A percentile compares a stretch with the other conserved stretches of the same genome.
Conservation (phyloP, 1,140 invertebrate species). For the Drosophila navojoa region DNA sequence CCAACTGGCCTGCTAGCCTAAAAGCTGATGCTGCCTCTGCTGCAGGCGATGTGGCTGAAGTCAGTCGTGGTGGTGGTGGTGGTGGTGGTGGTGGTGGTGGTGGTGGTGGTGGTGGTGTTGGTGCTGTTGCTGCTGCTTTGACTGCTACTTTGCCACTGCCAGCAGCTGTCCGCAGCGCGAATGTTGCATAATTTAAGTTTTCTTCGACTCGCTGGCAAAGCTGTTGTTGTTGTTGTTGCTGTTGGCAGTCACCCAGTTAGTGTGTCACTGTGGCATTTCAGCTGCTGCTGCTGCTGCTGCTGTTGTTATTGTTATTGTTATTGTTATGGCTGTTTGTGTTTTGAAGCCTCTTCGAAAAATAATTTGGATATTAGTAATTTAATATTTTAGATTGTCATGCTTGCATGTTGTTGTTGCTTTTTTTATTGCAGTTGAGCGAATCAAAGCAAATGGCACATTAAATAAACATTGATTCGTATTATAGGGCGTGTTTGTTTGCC, state of each 20-base stretch:
- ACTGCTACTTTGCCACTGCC: slow-evolving; percentile 18
- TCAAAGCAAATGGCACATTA: slow-evolving; percentile 22
- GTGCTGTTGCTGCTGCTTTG: background rate
- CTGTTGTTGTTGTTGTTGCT: slow-evolving; percentile 50
- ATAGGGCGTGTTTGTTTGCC: slow-evolving; percentile 8
- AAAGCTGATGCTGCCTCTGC: slow-evolving; percentile 1
- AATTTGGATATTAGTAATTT: slow-evolving; percentile 71
- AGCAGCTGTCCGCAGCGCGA: slow-evolving; percentile 56
- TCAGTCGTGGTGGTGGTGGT: background rate
- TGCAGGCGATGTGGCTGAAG: background rate
- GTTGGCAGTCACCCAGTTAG: slow-evolving; percentile 72
- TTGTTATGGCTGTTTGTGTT: slow-evolving; percentile 15
- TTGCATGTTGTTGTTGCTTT: slow-evolving; percentile 32
- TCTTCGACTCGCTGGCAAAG: slow-evolving; percentile 41
- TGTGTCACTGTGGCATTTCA: slow-evolving; percentile 77
- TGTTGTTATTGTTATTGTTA: background rate
- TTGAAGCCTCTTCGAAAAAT: slow-evolving; percentile 40
- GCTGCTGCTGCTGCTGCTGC: slow-evolving; percentile 18
- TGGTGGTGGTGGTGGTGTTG: background rate
- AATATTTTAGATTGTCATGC: slow-evolving; percentile 60
- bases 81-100: background rate
- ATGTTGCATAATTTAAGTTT: slow-evolving; percentile 68
- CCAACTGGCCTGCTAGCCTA: slow-evolving; percentile 21
- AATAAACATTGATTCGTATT: slow-evolving; percentile 28
- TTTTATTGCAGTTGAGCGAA: slow-evolving; percentile 21